A percentile compares a stretch with the other conserved stretches of the same genome.
Conservation (phyloP, 2,888 invertebrate genomes). For the Eustalomyia histrio region DNA sequence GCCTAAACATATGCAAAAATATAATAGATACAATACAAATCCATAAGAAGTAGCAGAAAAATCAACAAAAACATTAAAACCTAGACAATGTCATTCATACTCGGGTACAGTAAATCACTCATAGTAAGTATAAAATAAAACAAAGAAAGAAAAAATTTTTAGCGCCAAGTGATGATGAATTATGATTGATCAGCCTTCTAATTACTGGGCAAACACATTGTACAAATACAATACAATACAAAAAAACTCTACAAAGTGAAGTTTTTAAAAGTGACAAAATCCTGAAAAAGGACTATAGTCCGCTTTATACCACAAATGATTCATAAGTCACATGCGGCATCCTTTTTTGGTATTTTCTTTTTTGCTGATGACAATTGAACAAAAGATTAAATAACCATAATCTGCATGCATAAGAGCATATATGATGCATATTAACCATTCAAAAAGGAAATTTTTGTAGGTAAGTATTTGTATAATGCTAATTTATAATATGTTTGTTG, state of each 20-base stretch:
- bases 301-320: conserved; percentile 53
- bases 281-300: conserved; percentile 31
- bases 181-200: conserved; percentile 77
- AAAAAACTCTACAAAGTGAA: conserved; percentile 25
- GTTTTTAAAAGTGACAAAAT: conserved; percentile 13
- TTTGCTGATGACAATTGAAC: conserved; percentile 55
- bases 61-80: not conserved
- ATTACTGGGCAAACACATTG: conserved; percentile 74
- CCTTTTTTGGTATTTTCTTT: no score
- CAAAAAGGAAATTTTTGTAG: conserved; percentile 20
- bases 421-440: conserved; percentile 5
- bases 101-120: conserved; percentile 38
- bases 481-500: not conserved
- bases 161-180: conserved; percentile 73
- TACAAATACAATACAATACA: conserved; percentile 26
- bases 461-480: not conserved
- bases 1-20: conserved; percentile 61
- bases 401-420: conserved; percentile 32
- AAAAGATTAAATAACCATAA: conserved; percentile 57
- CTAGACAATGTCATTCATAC: conserved; percentile 38
- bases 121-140: conserved; percentile 22
- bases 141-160: conserved; percentile 31
- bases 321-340: conserved; percentile 54
- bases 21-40: conserved; percentile 24
- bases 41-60: not conserved